Conservation (phyloP, 2,113 vertebrate genomes). For the Dipodomys stephensi region DNA sequence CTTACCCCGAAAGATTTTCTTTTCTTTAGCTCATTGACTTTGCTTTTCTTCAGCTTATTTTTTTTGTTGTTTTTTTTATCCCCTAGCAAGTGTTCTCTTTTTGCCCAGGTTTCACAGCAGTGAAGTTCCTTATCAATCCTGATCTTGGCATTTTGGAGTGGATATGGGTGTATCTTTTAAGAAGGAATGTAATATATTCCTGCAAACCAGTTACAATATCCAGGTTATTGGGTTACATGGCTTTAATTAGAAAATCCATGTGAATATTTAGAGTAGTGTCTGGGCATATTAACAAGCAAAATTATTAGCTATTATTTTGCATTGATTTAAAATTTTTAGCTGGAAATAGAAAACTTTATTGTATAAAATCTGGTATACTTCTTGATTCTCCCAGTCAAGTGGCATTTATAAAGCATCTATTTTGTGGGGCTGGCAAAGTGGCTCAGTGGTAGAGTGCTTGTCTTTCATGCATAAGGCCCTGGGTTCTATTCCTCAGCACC, state of each 20-base stretch:
- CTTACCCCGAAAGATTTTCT: neutral
- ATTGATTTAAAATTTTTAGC: neutral
- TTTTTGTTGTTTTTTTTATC: neutral
- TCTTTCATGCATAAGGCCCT: no score
- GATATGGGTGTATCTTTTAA: neutral
- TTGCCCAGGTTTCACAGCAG: no score
- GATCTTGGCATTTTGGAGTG: slow-evolving; percentile 1
- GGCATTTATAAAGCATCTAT: neutral
- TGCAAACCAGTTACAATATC: neutral
- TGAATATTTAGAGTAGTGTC: neutral
- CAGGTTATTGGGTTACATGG: neutral
- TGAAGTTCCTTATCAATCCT: neutral
- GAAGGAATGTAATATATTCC: neutral
- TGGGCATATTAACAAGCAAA: neutral
- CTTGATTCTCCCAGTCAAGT: neutral
- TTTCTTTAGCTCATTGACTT: neutral
- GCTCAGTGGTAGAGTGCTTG: no score
- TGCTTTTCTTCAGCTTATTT: no score
- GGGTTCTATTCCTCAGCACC: no score
- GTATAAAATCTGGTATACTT: neutral
- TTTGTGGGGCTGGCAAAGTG: neutral
- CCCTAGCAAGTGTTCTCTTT: neutral
- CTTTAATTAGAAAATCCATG: neutral
- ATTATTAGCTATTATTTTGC: slow-evolving; percentile 27
- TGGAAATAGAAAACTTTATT: slow-evolving; percentile 34